Evolutionary conservation across 30 jellyfish, hydroid and myxozoan species (phyloP).

Genomic region (Aurelia sp.): DNA sequence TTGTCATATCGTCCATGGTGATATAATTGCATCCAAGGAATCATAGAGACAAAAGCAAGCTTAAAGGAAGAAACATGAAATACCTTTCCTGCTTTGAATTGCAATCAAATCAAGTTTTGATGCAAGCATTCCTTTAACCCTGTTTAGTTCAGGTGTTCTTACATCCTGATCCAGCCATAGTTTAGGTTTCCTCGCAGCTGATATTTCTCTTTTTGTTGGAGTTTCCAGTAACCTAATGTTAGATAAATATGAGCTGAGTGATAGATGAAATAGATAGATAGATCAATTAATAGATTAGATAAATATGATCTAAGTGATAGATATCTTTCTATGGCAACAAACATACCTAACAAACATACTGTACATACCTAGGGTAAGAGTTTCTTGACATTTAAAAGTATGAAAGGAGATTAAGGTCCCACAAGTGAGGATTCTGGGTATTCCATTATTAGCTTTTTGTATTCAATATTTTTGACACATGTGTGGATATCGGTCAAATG

Average conservation of each 20-base stretch:
- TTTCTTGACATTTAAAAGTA: too few species aligned
- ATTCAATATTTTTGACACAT: too few species aligned
- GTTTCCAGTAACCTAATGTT: conserved; percentile 73
- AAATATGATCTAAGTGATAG: not conserved
- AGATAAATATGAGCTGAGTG: not conserved
- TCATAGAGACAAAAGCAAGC: not conserved
- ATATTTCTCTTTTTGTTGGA: conserved; percentile 50
- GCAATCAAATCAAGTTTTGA: conserved; percentile 84
- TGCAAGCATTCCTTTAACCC: conserved; percentile 84
- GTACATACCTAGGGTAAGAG: too few species aligned
- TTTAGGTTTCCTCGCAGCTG: conserved; percentile 50
- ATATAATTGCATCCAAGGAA: not conserved
- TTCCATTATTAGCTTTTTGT: too few species aligned
- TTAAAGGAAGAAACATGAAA: not conserved
- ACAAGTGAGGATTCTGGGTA: too few species aligned
- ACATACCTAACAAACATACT: too few species aligned
- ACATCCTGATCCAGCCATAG: conserved; percentile 82
- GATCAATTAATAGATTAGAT: too few species aligned
- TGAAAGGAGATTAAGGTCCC: too few species aligned
- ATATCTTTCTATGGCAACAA: too few species aligned
- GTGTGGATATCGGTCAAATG: too few species aligned
- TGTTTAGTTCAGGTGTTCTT: conserved; percentile 78
- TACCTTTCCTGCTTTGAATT: conserved; percentile 87
- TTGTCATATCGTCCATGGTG: too few species aligned
- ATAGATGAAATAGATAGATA: too few species aligned